phyloP scores from a whole-genome alignment of 2,113 vertebrate species.

The Leucopternis melanops region DNA sequence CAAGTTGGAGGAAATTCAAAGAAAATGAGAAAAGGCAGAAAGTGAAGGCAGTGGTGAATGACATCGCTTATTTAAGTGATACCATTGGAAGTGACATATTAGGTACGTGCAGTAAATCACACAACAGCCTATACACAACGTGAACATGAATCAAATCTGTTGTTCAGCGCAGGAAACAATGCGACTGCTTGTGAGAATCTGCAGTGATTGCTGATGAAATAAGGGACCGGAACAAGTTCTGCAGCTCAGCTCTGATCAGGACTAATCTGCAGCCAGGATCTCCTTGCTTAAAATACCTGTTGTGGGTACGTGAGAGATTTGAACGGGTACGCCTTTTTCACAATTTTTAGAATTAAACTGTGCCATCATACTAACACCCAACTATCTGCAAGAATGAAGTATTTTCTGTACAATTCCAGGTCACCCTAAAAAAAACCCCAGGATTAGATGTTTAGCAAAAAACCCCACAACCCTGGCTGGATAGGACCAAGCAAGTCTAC shows the following conservation, averaged over 20 bases:
- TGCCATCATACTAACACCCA: not conserved
- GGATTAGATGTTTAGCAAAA: not conserved
- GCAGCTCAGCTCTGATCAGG: not conserved
- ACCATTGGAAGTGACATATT: not conserved
- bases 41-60: not conserved
- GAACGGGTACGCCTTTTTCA: accelerated
- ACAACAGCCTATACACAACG: accelerated
- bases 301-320: accelerated
- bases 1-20: not conserved
- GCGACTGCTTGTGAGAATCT: accelerated
- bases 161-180: not conserved
- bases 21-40: not conserved
- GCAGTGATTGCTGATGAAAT: not conserved
- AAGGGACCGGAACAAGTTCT: not conserved
- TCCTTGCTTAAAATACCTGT: not conserved
- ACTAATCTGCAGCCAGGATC: not conserved
- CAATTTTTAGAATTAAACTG: not conserved
- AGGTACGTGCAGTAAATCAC: not conserved
- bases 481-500: not conserved
- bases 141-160: accelerated
- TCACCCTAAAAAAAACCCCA: not conserved
- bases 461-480: not conserved
- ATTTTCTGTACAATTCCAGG: not conserved
- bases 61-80: accelerated
- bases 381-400: not conserved